A percentile compares a stretch with the other conserved stretches of the same genome.
Evolutionary conservation across 2,888 invertebrate genomes (phyloP).

Genomic region (Sinelater perroti): DNA sequence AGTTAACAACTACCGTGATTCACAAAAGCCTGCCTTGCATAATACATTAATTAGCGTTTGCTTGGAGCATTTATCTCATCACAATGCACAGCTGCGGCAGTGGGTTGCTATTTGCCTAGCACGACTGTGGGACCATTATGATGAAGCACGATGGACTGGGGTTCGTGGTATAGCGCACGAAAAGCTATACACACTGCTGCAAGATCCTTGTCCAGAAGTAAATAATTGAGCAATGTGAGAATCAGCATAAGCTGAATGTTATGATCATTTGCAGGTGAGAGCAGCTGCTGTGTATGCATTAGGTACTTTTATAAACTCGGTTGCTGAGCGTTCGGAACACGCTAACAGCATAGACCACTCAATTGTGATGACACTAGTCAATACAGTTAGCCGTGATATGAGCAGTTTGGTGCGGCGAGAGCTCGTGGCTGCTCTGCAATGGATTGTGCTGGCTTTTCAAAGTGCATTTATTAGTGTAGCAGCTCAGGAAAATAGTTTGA

Average conservation of each 20-base stretch:
- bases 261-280: constrained; percentile 68
- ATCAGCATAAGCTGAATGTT: too few species aligned
- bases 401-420: constrained; percentile 88
- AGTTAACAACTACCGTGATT: constrained; percentile 86
- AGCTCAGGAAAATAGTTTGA: constrained; percentile 64
- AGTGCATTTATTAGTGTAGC: constrained; percentile 84
- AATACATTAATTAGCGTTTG: constrained; percentile 91
- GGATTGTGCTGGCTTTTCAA: constrained; percentile 87
- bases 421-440: constrained; percentile 85
- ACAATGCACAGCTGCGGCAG: constrained; percentile 73
- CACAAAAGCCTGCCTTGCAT: constrained; percentile 91
- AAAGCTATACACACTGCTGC: constrained; percentile 83
- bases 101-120: constrained; percentile 96
- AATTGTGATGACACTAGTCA: constrained; percentile 87
- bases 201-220: constrained; percentile 88
- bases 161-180: constrained; percentile 97
- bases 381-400: constrained; percentile 79
- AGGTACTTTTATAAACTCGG: constrained; percentile 91
- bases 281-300: constrained; percentile 95
- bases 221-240: too few species aligned
- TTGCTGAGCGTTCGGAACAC: constrained; percentile 86
- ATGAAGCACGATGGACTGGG: constrained; percentile 92
- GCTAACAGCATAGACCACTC: constrained; percentile 94
- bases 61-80: constrained; percentile 84
- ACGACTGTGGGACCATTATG: constrained; percentile 88